A percentile compares a stretch with the other conserved stretches of the same genome.
Conservation (phyloP, 2,888 invertebrate genomes). For the Dorcus hopei region DNA sequence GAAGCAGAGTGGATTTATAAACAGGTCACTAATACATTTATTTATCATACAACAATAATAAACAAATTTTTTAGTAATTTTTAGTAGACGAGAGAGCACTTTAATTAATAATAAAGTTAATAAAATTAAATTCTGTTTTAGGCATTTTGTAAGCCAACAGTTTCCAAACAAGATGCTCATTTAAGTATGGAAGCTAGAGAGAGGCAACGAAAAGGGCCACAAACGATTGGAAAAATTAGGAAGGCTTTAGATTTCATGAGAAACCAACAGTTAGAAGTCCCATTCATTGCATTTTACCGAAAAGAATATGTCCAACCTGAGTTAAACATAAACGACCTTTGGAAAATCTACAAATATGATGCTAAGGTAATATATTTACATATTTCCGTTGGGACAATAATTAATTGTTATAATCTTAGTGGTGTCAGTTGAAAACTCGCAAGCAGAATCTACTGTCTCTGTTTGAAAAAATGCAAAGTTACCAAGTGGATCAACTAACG, state of each 20-base stretch:
- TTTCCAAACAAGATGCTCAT: slow-evolving; percentile 73
- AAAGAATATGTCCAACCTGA: slow-evolving; percentile 97
- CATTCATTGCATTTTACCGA: slow-evolving; percentile 97
- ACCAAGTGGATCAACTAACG: slow-evolving; percentile 81
- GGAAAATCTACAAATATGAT: slow-evolving; percentile 82
- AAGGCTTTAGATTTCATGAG: slow-evolving; percentile 95
- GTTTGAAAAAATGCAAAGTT: slow-evolving; percentile 89
- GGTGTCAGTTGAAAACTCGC: slow-evolving; percentile 84
- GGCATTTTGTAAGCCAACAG: slow-evolving; percentile 81
- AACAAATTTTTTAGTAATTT: no score
- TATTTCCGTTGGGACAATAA: background rate
- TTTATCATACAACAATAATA: background rate
- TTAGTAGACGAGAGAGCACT: no score
- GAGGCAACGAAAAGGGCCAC: slow-evolving; percentile 62
- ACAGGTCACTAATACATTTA: slow-evolving; percentile 46
- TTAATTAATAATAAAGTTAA: no score
- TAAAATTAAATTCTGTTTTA: slow-evolving; percentile 15
- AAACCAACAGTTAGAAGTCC: slow-evolving; percentile 93
- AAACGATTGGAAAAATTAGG: slow-evolving; percentile 82
- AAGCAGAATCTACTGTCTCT: slow-evolving; percentile 79
- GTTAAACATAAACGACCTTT: slow-evolving; percentile 89
- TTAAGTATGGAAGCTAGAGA: slow-evolving; percentile 54
- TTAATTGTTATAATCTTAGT: slow-evolving; percentile 49
- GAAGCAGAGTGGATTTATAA: slow-evolving; percentile 98
- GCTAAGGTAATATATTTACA: slow-evolving; percentile 22